A percentile compares a stretch with the other conserved stretches of the same genome.
Conservation (phyloP, 2,888 invertebrate species). For the Phytoseiulus persimilis region DNA sequence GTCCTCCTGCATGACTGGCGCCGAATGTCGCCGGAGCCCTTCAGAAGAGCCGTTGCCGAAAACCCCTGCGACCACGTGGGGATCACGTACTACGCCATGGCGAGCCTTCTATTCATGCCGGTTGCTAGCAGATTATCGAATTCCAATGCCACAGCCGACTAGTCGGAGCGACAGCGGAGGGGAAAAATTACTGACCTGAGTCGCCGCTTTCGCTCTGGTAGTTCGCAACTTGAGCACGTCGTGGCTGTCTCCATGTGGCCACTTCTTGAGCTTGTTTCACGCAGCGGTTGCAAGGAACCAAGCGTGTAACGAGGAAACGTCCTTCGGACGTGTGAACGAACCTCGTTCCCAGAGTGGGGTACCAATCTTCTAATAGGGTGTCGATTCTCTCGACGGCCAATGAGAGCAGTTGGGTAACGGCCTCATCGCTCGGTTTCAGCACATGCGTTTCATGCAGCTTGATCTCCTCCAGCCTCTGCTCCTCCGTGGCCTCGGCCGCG, state of each 20-base stretch:
- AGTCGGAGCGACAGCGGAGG: neutral
- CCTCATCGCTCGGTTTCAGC: conserved; percentile 63
- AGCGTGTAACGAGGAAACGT: conserved; percentile 78
- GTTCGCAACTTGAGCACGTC: conserved; percentile 11
- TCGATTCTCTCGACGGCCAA: conserved; percentile 90
- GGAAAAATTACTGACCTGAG: conserved; percentile 14
- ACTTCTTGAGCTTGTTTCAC: conserved; percentile 53
- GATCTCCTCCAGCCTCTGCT: conserved; percentile 6
- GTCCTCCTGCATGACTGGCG: conserved; percentile 45
- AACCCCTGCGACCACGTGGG: neutral
- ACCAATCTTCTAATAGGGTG: conserved; percentile 93
- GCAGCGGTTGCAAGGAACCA: conserved; percentile 86
- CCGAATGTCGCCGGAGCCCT: conserved; percentile 41
- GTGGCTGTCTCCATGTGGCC: conserved; percentile 37
- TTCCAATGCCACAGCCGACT: neutral
- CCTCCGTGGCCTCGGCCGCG: conserved; percentile 18
- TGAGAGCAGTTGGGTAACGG: conserved; percentile 71
- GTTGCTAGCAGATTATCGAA: neutral
- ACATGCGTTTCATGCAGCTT: conserved; percentile 28
- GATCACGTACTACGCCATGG: neutral
- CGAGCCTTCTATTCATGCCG: no score
- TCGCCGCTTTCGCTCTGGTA: conserved; percentile 32
- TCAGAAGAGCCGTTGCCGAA: conserved; percentile 31
- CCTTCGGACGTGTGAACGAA: conserved; percentile 97
- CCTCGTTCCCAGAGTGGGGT: conserved; percentile 85